phyloP scores from a whole-genome alignment of 2,888 invertebrate genomes.

The Epistrophe grossulariae region DNA sequence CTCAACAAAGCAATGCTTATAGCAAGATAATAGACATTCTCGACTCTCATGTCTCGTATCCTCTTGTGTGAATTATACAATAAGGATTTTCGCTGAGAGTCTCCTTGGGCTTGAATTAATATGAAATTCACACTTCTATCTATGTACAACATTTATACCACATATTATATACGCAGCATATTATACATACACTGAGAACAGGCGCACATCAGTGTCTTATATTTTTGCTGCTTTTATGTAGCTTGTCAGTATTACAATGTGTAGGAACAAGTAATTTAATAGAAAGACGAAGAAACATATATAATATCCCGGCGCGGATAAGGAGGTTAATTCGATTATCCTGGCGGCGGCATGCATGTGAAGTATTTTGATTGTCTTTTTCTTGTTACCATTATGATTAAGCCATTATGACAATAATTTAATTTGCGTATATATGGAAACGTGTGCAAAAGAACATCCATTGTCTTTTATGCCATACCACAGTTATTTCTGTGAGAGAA shows the following conservation, averaged over 20 bases:
- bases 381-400: conserved; percentile 41
- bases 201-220: not conserved
- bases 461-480: not conserved
- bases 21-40: conserved; percentile 31
- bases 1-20: not conserved
- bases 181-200: not conserved
- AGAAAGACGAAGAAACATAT: not conserved
- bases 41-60: conserved; percentile 16
- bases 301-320: conserved; percentile 2
- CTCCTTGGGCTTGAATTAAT: conserved; percentile 22
- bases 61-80: conserved; percentile 19
- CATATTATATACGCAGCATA: no score
- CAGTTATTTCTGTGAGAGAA: not conserved
- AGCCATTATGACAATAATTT: conserved; percentile 63
- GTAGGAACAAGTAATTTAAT: conserved; percentile 5
- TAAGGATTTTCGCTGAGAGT: conserved; percentile 14
- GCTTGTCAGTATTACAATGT: conserved; percentile 1
- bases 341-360: conserved; percentile 38
- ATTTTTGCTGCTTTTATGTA: not conserved
- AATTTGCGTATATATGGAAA: conserved; percentile 50
- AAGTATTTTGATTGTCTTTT: conserved; percentile 38
- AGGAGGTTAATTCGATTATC: conserved; percentile 45
- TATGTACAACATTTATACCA: not conserved
- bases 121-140: not conserved
- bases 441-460: conserved; percentile 39